Percentiles rank a stretch among this genome's conserved stretches.
phyloP scores from a whole-genome alignment of 2,888 invertebrate species.

The Caenorhabditis wallacei region DNA sequence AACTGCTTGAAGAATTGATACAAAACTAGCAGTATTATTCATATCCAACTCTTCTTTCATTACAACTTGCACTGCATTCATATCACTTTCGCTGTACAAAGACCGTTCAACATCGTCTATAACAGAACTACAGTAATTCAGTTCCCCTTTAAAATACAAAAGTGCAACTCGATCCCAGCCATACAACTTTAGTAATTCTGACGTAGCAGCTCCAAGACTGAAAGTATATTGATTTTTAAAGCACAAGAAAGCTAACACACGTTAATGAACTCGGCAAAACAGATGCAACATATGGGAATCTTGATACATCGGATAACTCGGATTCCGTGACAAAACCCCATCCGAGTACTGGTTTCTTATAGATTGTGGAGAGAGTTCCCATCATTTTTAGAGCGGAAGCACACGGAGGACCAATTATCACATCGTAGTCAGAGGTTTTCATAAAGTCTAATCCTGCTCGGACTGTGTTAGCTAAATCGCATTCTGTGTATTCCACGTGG shows the following conservation, averaged over 20 bases:
- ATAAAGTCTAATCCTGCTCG: slow-evolving; percentile 69
- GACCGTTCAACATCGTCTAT: slow-evolving; percentile 55
- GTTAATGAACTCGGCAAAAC: slow-evolving; percentile 56
- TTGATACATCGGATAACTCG: slow-evolving; percentile 42
- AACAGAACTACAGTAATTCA: slow-evolving; percentile 59
- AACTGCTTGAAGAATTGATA: slow-evolving; percentile 10
- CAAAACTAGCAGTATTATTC: neutral
- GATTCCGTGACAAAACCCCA: slow-evolving; percentile 67
- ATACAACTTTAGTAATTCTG: slow-evolving; percentile 57
- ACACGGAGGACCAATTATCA: slow-evolving; percentile 77
- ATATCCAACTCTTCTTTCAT: slow-evolving; percentile 35
- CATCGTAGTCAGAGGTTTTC: slow-evolving; percentile 69
- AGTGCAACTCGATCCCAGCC: slow-evolving; percentile 57
- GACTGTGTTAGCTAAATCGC: slow-evolving; percentile 58
- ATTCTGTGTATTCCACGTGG: slow-evolving; percentile 67
- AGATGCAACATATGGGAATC: slow-evolving; percentile 61
- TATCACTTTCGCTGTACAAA: slow-evolving; percentile 31
- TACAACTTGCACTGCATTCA: slow-evolving; percentile 29
- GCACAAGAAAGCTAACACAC: slow-evolving; percentile 10
- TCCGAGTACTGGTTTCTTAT: slow-evolving; percentile 62
- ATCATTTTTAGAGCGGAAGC: slow-evolving; percentile 54
- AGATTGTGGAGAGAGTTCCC: slow-evolving; percentile 63
- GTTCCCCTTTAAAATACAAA: slow-evolving; percentile 50
- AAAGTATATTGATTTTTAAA: neutral
- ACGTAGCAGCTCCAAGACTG: slow-evolving; percentile 55